Conservation (phyloP, 2,888 invertebrate genomes). For the Panzeria rudis region DNA sequence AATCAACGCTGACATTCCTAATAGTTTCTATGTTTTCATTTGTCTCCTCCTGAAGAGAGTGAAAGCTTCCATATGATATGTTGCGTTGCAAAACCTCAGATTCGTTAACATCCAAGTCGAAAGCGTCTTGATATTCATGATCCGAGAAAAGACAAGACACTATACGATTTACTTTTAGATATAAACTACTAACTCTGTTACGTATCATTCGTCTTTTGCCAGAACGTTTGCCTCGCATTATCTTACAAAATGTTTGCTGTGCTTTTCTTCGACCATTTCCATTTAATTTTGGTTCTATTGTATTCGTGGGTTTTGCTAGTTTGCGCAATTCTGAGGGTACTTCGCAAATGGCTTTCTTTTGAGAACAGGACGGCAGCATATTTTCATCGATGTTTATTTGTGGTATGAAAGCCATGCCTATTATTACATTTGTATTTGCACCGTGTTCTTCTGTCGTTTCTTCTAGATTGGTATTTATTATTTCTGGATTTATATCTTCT, state of each 20-base stretch:
- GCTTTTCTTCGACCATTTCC: background rate
- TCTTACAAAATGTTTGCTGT: background rate
- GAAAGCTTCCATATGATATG: slow-evolving; percentile 76
- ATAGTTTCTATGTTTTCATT: slow-evolving; percentile 1
- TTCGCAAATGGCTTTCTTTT: slow-evolving; percentile 73
- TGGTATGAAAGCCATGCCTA: slow-evolving; percentile 72
- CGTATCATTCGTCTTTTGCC: slow-evolving; percentile 35
- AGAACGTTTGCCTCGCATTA: slow-evolving; percentile 23
- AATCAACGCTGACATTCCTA: slow-evolving; percentile 73
- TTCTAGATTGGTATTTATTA: background rate
- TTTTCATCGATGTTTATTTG: slow-evolving; percentile 54
- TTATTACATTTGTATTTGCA: slow-evolving; percentile 46
- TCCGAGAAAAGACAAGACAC: slow-evolving; percentile 66
- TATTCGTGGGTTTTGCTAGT: slow-evolving; percentile 36
- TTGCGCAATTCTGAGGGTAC: slow-evolving; percentile 76
- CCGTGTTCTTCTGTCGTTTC: background rate
- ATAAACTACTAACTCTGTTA: slow-evolving; percentile 21
- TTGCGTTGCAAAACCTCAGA: slow-evolving; percentile 72
- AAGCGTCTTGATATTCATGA: slow-evolving; percentile 52
- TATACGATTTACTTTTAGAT: slow-evolving; percentile 74
- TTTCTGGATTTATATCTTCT: background rate
- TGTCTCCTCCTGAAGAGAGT: slow-evolving; percentile 74
- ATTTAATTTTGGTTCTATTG: background rate
- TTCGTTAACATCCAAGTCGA: slow-evolving; percentile 59
- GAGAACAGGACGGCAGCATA: slow-evolving; percentile 20